Evolutionary conservation across 2,113 vertebrate genomes (phyloP).

Genomic region (Cyanocitta stelleri): DNA sequence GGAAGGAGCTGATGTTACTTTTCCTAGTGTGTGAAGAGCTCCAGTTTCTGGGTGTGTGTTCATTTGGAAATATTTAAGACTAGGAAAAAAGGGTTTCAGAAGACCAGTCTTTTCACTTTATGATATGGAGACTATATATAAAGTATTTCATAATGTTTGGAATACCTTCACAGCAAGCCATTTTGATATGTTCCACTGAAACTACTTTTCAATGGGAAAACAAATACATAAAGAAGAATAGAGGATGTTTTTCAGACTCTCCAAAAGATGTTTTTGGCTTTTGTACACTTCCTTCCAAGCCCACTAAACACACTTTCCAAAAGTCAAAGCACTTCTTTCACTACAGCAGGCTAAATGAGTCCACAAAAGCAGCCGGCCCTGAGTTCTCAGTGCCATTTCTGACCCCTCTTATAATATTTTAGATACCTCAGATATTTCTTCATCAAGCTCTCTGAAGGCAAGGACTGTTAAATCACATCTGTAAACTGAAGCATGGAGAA

Average conservation of each 20-base stretch:
- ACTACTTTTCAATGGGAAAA: not conserved
- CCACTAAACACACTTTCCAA: not conserved
- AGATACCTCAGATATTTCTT: slow-evolving; percentile 7
- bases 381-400: not conserved
- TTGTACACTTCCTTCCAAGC: not conserved
- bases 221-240: not conserved
- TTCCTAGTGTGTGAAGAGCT: not conserved
- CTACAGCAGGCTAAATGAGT: not conserved
- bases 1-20: not conserved
- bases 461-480: not conserved
- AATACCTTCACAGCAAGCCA: not conserved
- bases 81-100: not conserved
- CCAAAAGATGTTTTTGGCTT: not conserved
- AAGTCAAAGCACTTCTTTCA: not conserved
- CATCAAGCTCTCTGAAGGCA: not conserved
- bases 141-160: not conserved
- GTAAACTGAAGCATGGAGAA: not conserved
- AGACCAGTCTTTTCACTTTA: not conserved
- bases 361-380: not conserved
- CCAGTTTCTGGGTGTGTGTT: not conserved
- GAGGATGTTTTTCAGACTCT: not conserved
- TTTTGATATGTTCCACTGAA: not conserved
- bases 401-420: not conserved
- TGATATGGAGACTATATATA: not conserved
- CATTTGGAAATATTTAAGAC: not conserved